These are phyloP conservation scores for Dendronephthya gigantea DNA, from an alignment of 64 coral and sea anemone species.

Conservation along the genomic window DNA sequence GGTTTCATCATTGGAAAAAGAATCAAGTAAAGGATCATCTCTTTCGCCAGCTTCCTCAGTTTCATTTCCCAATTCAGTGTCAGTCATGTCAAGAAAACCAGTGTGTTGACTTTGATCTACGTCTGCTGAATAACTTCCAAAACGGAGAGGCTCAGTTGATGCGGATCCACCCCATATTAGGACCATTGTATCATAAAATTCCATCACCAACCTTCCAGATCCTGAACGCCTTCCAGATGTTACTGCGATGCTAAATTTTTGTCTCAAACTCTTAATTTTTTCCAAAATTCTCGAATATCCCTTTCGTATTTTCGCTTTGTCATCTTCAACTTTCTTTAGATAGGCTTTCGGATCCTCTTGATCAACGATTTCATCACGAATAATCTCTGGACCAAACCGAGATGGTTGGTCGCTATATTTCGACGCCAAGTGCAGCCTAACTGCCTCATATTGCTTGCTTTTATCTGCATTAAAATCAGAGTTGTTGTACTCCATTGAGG, in stretches of 20 bases:
- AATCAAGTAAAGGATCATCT: not conserved
- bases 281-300: too few species aligned
- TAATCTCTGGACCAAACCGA: not conserved
- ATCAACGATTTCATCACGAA: too few species aligned
- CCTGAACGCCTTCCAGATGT: not conserved
- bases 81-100: not conserved
- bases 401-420: conserved; percentile 11
- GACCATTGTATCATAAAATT: too few species aligned
- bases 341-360: too few species aligned
- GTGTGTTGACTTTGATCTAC: not conserved
- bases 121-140: not conserved
- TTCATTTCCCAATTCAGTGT: not conserved
- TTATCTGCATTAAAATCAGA: conserved; percentile 28
- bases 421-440: conserved; percentile 9
- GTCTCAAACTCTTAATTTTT: not conserved
- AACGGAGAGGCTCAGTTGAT: not conserved
- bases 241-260: not conserved
- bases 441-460: conserved; percentile 14
- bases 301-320: too few species aligned
- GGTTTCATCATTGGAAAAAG: not conserved
- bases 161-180: not conserved
- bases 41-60: not conserved
- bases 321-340: too few species aligned
- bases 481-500: conserved; percentile 21
- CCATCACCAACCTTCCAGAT: too few species aligned